Percentiles rank a stretch among this genome's conserved stretches.
phyloP scores from a whole-genome alignment of 1,140 invertebrate genomes.

The Pentalonia nigronervosa region DNA sequence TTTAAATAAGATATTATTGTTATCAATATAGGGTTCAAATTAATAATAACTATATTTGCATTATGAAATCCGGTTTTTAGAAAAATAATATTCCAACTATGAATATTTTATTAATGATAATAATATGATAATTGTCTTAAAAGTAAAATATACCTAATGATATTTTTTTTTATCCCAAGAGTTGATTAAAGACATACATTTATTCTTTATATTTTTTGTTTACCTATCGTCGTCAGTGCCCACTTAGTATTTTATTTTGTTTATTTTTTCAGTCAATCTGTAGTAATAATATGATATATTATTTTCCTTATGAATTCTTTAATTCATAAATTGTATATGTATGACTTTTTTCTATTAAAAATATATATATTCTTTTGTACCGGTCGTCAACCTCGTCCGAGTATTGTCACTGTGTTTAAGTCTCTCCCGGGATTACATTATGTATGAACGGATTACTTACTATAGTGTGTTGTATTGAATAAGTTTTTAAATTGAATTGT shows the following conservation, averaged over 20 bases:
- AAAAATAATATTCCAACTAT: background rate
- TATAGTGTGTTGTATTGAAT: background rate
- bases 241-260: background rate
- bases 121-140: background rate
- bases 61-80: background rate
- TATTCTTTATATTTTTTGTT: background rate
- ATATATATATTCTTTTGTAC: conserved; percentile 34
- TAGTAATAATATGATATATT: background rate
- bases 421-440: conserved; percentile 1
- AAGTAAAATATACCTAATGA: background rate
- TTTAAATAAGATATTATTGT: background rate
- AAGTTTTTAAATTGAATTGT: conserved; percentile 33
- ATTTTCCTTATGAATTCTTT: background rate
- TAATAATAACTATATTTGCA: background rate
- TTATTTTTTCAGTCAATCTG: background rate
- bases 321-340: conserved; percentile 25
- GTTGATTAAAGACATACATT: background rate
- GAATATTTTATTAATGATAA: background rate
- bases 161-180: background rate
- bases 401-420: conserved; percentile 38
- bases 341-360: conserved; percentile 18
- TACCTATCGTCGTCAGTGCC: no score
- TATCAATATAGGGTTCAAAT: no score
- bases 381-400: conserved; percentile 47
- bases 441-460: conserved; percentile 18